Base-by-base conservation (phyloP, 2,888 invertebrate species). In the Allophyes oxyacanthae region DNA sequence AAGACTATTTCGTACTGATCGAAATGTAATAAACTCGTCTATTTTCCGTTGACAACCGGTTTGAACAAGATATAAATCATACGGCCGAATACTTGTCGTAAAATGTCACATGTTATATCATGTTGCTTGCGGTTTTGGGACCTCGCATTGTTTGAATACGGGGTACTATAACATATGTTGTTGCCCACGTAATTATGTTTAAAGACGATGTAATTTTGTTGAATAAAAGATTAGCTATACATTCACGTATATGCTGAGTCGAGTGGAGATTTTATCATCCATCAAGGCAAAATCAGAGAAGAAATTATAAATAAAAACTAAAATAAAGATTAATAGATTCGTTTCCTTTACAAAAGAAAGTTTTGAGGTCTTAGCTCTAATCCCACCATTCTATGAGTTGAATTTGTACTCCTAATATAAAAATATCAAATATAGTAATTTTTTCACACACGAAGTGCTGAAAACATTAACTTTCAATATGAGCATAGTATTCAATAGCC, bases 31-130 rank as follows among this genome's bases (percentile, higher is more conserved):
- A 37, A 9, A 2, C 15, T 36, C 67, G 48, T 64, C 61, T 52
- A 63, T 55, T 44, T 59, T 57, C 63, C 56, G 33, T 37, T 32
- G 28, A 20, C 41, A 58, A 81, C 78, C 76, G 55, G 72, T 76
- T 75, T 66, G 40, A 42, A 52, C 32, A 44, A 51, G 52, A 45
- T 68, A 66, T 76, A 72, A 73, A 77, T 81, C 77, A 78, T 70
- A 48, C 66, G 20, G 37, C 65, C 54, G 66, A 68, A 74, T 72
- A 75, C 64, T 64, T 58, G 72, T 75, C 74, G 77, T 78, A 72
- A 85, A 84, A 84, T 84, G 81, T 85, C 82, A 78, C 71, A 72
- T 76, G 73, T 66, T 54, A 41, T 75, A 64, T 84, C 81, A 81
- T 67, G 72, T 69, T 70, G 41, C 66, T 54, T 84, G 75, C 56